Percentiles rank a stretch among this genome's conserved stretches.
These are phyloP conservation scores for Apomyelois bistriatella DNA, from an alignment of 2,888 invertebrate genomes.

Conservation along the genomic window DNA sequence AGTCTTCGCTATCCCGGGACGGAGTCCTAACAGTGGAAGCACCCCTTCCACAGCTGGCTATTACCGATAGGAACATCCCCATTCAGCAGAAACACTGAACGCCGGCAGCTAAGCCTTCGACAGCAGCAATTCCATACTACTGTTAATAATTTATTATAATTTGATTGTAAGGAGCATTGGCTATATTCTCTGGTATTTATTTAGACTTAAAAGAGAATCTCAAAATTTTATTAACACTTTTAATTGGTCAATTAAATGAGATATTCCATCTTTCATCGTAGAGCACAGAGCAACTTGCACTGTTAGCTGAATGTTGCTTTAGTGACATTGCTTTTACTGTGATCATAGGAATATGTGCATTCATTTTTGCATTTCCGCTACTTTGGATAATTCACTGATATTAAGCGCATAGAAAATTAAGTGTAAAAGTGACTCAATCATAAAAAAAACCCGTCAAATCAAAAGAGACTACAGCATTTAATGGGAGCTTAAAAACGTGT, in stretches of 20 bases:
- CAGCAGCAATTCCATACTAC: conserved; percentile 77
- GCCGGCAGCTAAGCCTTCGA: conserved; percentile 38
- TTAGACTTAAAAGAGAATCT: conserved; percentile 72
- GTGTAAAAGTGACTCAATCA: conserved; percentile 19
- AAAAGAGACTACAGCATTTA: conserved; percentile 21
- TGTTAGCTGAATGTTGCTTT: conserved; percentile 48
- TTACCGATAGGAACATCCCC: conserved; percentile 90
- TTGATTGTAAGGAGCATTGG: conserved; percentile 68
- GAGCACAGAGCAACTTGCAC: conserved; percentile 43
- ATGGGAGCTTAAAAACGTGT: conserved; percentile 57
- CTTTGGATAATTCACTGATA: conserved; percentile 44
- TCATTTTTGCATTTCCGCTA: conserved; percentile 54
- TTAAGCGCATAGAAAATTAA: conserved; percentile 24
- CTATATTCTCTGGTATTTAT: conserved; percentile 61
- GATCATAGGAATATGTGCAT: conserved; percentile 53
- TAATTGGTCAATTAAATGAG: conserved; percentile 51
- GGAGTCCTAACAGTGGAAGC: conserved; percentile 98
- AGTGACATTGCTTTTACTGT: conserved; percentile 59
- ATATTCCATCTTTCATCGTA: conserved; percentile 43
- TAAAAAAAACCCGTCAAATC: conserved; percentile 1
- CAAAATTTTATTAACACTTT: conserved; percentile 59
- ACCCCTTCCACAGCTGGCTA: conserved; percentile 92
- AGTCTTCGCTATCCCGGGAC: conserved; percentile 96
- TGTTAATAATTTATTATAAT: conserved; percentile 78
- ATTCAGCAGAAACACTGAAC: conserved; percentile 84